A percentile compares a stretch with the other conserved stretches of the same genome.
Evolutionary conservation across 1,140 invertebrate species (phyloP).

Genomic region (Episyrphus balteatus): DNA sequence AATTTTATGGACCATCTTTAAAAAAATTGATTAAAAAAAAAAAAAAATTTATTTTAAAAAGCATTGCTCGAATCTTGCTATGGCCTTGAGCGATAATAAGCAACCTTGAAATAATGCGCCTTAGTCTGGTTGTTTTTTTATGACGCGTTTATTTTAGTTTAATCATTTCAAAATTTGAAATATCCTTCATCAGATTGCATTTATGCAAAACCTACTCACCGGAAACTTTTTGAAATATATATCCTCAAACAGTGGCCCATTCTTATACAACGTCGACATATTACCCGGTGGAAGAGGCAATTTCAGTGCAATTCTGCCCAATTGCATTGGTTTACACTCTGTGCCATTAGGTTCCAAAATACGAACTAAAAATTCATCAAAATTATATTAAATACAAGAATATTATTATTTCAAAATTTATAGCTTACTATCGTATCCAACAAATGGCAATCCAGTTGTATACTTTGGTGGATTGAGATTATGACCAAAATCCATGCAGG

Average conservation of each 20-base stretch:
- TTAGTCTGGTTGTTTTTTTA: too few species aligned
- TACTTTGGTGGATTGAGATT: conserved; percentile 48
- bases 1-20: too few species aligned
- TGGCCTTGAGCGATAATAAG: too few species aligned
- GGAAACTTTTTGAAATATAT: conserved; percentile 72
- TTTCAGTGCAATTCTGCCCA: conserved; percentile 75
- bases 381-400: background rate
- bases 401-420: background rate
- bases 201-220: conserved; percentile 44
- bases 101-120: too few species aligned
- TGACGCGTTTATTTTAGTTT: too few species aligned
- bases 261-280: conserved; percentile 68
- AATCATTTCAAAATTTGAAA: too few species aligned
- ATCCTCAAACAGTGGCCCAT: conserved; percentile 69
- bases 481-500: conserved; percentile 63
- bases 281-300: conserved; percentile 80
- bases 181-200: background rate
- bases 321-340: conserved; percentile 52
- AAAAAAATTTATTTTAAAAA: too few species aligned
- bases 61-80: too few species aligned
- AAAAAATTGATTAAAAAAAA: too few species aligned
- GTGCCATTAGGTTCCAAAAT: conserved; percentile 59
- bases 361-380: conserved; percentile 46
- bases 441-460: conserved; percentile 62
- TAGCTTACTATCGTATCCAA: conserved; percentile 70